Evolutionary conservation across 2,888 invertebrate genomes (phyloP), one percentile per base, ranked within the genome.

Genomic region (Oligia strigilis): DNA sequence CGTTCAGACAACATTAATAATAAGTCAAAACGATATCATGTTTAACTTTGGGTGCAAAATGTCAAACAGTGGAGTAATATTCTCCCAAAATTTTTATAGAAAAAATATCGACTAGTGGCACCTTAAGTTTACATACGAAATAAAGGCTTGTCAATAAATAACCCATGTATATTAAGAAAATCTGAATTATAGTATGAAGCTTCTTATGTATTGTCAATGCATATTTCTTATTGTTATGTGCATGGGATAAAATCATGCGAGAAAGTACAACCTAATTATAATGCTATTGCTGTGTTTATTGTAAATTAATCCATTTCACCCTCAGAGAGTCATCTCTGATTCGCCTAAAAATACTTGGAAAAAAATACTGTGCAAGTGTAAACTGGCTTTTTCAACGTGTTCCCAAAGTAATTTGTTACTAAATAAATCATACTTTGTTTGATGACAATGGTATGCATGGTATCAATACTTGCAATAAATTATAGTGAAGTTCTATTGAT

Each of bases 181-280:
- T 49, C 23, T 65, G 52, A 55, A 52, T 46, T 69, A 62, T 67
- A 43, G 13, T 67, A 64, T 62, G 58, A 36, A 67, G 29, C 13
- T 49, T 78, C 60, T 40, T 36, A 72, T 19, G 62, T 83, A 80
- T 85, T 78, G 75, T 81, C 80, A 69, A 72, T 69, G 62, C 14
- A 66, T 82, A 66, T 75, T 29, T 69, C 49, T 78, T 67, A 78
- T 67, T 73, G 36, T 80, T 67, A 69, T 70, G 52, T 46, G 76
- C 43, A 66, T 36, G 19, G 4, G 36, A 77, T 67, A 58, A 49
- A 81, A 65, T 43, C 55, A 65, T 58, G 40, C 49, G 52, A 60
- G 19, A 23, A 36, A 36, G 64, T 72, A 77, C 49, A 64, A 75
- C 64, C 52, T 60, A 66, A 75, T 78, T 49, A 62, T 55, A 72